Base-by-base conservation (phyloP, 2,888 invertebrate genomes). In the Chouioia cunea region DNA sequence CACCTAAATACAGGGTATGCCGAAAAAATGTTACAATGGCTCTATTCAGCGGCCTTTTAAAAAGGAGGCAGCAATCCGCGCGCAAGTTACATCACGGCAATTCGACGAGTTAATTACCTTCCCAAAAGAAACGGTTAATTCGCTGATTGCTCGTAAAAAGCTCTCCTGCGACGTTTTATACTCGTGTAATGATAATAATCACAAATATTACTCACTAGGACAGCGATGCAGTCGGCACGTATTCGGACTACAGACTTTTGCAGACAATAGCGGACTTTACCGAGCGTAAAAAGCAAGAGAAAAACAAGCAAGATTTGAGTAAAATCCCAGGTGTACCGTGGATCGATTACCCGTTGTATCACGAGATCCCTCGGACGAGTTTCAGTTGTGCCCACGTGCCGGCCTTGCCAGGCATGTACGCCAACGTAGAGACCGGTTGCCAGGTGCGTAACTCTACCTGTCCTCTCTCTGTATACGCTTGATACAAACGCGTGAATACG, bases 361-460 rank as follows among this genome's bases (percentile, higher is more conserved):
- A 93, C 81, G 86, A 87, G 73, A 92, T 94, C 1, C 95, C 95
- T 0, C 89, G 91, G 43, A 95, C 95, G 18, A 89, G 90, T 76
- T 95, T 95, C 86, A 91, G 92, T 2, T 95, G 95, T 81, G 88
- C 90, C 59, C 89, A 91, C 77, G 94, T 95, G 48, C 94, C 95
- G 0, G 91, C 91, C 20, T 89, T 91, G 64, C 95, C 95, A 2
- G 95, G 95, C 76, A 95, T 95, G 91, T 95, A 95, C 83, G 95
- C 95, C n/a, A 94, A 95, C 81, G 91, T 93, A 0, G 95, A 95
- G 85, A 92, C 95, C 75, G 94, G 93, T 67, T 95, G 95, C 78
- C 95, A 95, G 90, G 93, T 93, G 83, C 6, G 50, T 20, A 18
- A 54, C 27, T 56, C n/a, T 56, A 14, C 36, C 4, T n/a, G 6